Evolutionary conservation across 2,888 invertebrate species (phyloP).

Genomic region (Lochmaea capreae): DNA sequence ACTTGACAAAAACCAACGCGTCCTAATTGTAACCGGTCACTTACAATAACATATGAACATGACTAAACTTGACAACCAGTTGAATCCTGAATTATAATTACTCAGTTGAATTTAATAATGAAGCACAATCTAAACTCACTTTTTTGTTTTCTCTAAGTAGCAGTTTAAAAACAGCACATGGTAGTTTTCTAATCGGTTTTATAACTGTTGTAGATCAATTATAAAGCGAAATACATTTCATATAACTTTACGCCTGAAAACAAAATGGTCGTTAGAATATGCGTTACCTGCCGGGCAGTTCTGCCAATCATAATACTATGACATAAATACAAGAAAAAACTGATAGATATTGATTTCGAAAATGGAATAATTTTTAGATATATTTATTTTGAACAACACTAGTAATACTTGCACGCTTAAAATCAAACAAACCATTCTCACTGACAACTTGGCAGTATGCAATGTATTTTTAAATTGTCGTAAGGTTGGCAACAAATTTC

Average conservation of each 20-base stretch:
- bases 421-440: too few species aligned
- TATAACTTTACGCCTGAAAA: not conserved
- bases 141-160: not conserved
- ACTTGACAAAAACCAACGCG: too few species aligned
- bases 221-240: not conserved
- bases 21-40: not conserved
- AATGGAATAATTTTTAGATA: not conserved
- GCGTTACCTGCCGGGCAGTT: not conserved
- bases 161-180: not conserved
- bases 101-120: not conserved
- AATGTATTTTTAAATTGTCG: not conserved
- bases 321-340: not conserved
- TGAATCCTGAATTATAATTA: not conserved
- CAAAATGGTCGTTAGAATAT: not conserved
- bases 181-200: not conserved
- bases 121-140: not conserved
- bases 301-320: not conserved
- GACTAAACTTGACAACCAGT: not conserved
- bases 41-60: not conserved
- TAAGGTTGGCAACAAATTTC: not conserved
- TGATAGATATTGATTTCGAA: not conserved
- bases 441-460: not conserved
- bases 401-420: too few species aligned
- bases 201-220: not conserved
- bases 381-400: not conserved